phyloP scores from a whole-genome alignment of 92 coral and sea anemone genomes.

The Phenganax stokvisi region DNA sequence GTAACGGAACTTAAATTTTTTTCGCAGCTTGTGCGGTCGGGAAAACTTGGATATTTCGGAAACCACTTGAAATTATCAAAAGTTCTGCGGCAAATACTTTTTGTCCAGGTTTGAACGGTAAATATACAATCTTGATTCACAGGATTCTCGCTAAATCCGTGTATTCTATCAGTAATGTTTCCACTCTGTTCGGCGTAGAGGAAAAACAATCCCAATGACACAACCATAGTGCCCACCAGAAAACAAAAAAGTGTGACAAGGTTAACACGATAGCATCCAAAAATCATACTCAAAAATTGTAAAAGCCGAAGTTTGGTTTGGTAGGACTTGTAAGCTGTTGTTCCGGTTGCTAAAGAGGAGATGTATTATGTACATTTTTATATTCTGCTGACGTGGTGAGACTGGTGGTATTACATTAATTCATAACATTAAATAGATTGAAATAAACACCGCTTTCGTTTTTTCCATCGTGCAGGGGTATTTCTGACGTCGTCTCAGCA shows the following conservation, averaged over 20 bases:
- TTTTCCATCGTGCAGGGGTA: no score
- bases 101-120: slow-evolving; percentile 5
- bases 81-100: slow-evolving; percentile 10
- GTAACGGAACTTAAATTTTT: slow-evolving; percentile 4
- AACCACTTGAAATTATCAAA: slow-evolving; percentile 16
- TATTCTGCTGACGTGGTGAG: no score
- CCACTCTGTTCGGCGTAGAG: not conserved
- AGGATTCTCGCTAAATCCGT: not conserved
- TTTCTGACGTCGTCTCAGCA: no score
- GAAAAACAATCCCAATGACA: not conserved
- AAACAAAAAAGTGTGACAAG: not conserved
- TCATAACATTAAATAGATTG: no score
- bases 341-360: no score
- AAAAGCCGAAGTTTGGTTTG: no score
- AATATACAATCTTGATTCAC: not conserved
- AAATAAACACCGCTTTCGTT: no score
- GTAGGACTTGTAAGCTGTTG: no score
- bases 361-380: no score
- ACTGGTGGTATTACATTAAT: no score
- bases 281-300: not conserved
- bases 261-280: not conserved
- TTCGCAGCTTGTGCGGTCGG: not conserved
- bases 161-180: not conserved
- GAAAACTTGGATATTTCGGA: slow-evolving; percentile 30
- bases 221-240: not conserved